Conservation (phyloP, 2,888 invertebrate species). For the Microctonus aethiopoides region DNA sequence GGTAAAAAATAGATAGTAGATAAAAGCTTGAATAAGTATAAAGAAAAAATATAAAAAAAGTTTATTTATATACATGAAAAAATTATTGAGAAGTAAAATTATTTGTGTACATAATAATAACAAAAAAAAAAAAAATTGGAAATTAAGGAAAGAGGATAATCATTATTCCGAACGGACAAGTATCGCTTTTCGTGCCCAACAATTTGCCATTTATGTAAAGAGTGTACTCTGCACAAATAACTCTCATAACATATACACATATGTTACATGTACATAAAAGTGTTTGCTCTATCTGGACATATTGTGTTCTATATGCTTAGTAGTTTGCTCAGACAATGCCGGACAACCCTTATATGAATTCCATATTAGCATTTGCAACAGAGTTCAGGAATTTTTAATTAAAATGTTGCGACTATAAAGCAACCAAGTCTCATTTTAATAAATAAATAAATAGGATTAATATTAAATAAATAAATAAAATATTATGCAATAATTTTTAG, state of each 20-base stretch:
- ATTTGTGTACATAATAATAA: too few species aligned
- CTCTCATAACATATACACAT: neutral
- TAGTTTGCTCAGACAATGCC: conserved; percentile 22
- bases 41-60: too few species aligned
- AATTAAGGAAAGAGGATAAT: conserved; percentile 4
- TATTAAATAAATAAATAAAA: too few species aligned
- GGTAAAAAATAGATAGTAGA: neutral
- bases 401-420: conserved; percentile 20
- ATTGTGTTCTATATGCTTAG: neutral
- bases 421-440: conserved; percentile 19
- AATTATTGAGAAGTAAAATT: too few species aligned
- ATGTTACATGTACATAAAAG: neutral
- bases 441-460: too few species aligned
- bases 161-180: conserved; percentile 13
- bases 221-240: neutral
- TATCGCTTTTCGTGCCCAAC: conserved; percentile 15
- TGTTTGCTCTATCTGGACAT: neutral
- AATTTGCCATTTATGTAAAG: conserved; percentile 16
- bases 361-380: conserved; percentile 18
- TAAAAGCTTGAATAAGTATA: neutral
- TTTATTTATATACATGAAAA: neutral
- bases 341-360: conserved; percentile 29
- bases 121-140: neutral
- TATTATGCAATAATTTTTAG: conserved; percentile 13
- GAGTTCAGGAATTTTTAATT: conserved; percentile 35